Conservation (phyloP, 2,113 vertebrate genomes). For the Oreochromis niloticus region DNA sequence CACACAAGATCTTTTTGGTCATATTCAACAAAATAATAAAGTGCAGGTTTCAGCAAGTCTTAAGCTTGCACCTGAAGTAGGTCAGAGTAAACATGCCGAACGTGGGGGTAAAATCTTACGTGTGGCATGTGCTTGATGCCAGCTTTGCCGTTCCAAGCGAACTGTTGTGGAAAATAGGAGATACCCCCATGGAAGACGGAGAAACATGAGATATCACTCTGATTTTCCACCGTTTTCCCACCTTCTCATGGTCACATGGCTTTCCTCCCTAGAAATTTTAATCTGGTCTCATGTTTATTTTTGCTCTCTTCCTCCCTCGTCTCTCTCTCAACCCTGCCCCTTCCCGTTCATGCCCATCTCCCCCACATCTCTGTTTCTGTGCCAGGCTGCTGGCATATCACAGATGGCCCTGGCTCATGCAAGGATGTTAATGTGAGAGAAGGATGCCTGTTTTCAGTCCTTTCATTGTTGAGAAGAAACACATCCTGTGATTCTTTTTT, state of each 20-base stretch:
- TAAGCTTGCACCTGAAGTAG: not conserved
- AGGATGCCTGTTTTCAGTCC: slow-evolving; percentile 16
- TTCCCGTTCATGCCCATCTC: slow-evolving; percentile 21
- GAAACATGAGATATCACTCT: not conserved
- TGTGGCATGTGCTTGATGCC: not conserved
- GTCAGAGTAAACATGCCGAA: not conserved
- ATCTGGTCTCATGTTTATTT: slow-evolving; percentile 35
- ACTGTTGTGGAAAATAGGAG: not conserved
- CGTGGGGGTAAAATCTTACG: not conserved
- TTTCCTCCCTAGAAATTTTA: slow-evolving; percentile 35
- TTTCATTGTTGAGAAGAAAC: slow-evolving; percentile 12
- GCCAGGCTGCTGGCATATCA: slow-evolving; percentile 46
- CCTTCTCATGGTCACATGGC: slow-evolving; percentile 31
- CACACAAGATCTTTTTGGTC: not conserved
- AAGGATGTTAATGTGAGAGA: slow-evolving; percentile 49
- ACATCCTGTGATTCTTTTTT: slow-evolving; percentile 8
- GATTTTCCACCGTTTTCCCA: slow-evolving; percentile 37
- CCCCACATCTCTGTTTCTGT: slow-evolving; percentile 20
- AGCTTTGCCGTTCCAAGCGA: not conserved
- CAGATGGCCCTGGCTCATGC: slow-evolving; percentile 53
- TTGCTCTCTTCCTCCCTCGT: not conserved
- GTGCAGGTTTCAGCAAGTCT: not conserved
- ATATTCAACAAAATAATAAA: not conserved
- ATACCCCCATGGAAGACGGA: not conserved
- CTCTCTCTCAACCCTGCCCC: not conserved